Evolutionary conservation across 1,140 invertebrate genomes (phyloP).

Genomic region (Scaptomyza graminum): DNA sequence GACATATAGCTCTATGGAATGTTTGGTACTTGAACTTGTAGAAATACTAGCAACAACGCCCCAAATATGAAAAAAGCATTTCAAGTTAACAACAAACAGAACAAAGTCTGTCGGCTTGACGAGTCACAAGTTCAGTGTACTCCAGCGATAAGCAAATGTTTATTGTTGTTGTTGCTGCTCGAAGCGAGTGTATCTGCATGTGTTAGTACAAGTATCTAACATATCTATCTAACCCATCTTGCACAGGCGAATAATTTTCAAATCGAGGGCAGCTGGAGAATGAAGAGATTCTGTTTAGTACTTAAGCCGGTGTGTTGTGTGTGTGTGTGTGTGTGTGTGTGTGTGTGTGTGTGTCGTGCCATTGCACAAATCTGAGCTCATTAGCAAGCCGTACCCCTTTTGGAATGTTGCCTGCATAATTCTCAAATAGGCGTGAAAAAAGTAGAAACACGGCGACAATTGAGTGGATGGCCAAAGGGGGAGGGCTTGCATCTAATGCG

Average conservation of each 20-base stretch:
- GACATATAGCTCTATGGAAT: neutral
- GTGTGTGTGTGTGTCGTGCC: constrained; percentile 43
- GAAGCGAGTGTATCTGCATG: constrained; percentile 24
- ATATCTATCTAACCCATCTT: constrained; percentile 14
- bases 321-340: no score
- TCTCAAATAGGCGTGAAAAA: constrained; percentile 61
- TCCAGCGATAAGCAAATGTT: constrained; percentile 60
- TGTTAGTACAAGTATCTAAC: constrained; percentile 33
- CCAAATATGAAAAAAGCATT: constrained; percentile 47
- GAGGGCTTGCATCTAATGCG: constrained; percentile 61
- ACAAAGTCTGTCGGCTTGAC: constrained; percentile 1
- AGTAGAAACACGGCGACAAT: constrained; percentile 36
- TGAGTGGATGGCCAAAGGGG: neutral
- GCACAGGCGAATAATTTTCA: constrained; percentile 46
- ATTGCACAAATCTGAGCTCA: constrained; percentile 67
- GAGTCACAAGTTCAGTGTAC: constrained; percentile 63
- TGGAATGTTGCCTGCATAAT: constrained; percentile 54
- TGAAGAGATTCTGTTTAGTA: neutral
- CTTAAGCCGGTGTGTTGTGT: constrained; percentile 27
- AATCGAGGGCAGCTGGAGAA: neutral
- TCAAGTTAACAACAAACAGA: constrained; percentile 6
- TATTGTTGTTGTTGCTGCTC: constrained; percentile 47
- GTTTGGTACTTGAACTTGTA: constrained; percentile 47
- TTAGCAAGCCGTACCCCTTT: constrained; percentile 45
- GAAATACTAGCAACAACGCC: constrained; percentile 48